phyloP scores from a whole-genome alignment of 92 coral and sea anemone species.

The Palythoa grandis region DNA sequence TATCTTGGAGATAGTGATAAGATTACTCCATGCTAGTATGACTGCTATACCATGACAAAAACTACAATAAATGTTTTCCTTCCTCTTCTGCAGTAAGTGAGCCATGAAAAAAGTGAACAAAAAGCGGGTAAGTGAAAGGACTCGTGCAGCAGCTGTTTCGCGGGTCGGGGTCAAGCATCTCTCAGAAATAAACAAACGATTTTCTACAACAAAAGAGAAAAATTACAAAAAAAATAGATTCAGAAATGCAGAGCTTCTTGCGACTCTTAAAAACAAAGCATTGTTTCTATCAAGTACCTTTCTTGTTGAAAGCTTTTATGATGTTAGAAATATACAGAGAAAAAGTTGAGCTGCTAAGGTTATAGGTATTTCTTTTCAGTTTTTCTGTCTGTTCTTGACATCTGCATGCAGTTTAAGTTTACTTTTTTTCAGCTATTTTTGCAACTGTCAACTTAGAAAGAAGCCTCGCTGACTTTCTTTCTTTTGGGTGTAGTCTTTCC shows the following conservation, averaged over 20 bases:
- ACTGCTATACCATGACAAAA: conserved; percentile 4
- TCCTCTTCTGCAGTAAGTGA: conserved; percentile 48
- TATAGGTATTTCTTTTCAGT: neutral
- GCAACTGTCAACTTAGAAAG: conserved; percentile 7
- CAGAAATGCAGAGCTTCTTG: neutral
- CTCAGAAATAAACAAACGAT: conserved; percentile 21
- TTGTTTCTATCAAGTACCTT: neutral
- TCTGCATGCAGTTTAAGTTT: neutral
- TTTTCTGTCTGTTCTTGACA: neutral
- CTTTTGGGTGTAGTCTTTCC: neutral
- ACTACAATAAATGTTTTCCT: conserved; percentile 31
- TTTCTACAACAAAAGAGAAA: neutral
- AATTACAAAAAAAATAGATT: conserved; percentile 2
- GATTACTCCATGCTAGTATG: conserved; percentile 15
- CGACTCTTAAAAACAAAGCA: neutral
- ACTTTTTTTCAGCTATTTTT: neutral
- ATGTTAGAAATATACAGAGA: neutral
- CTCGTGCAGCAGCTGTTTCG: conserved; percentile 44
- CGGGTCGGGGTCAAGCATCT: conserved; percentile 37
- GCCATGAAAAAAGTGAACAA: conserved; percentile 28
- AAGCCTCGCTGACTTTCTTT: neutral
- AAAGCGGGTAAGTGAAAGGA: neutral
- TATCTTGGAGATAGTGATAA: conserved; percentile 14
- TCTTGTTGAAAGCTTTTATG: neutral
- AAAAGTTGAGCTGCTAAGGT: neutral